These are phyloP conservation scores for Sinocyclocheilus anophthalmus DNA, from an alignment of 2,113 vertebrate genomes.

Conservation along the genomic window DNA sequence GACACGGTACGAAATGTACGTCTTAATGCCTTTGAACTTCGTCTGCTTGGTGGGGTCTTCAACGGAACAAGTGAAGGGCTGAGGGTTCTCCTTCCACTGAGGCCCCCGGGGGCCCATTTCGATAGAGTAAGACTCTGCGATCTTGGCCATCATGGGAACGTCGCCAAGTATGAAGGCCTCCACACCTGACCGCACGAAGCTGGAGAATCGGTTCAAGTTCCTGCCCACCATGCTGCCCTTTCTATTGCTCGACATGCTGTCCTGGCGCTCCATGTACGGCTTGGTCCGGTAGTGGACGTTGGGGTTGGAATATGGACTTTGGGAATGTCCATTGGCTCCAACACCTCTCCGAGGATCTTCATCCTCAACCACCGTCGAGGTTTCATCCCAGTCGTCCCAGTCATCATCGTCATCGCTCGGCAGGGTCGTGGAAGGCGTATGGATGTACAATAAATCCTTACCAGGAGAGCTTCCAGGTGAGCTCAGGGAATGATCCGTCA, in stretches of 20 bases:
- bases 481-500: slow-evolving; percentile 81
- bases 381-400: slow-evolving; percentile 92
- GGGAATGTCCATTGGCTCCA: slow-evolving; percentile 86
- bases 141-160: slow-evolving; percentile 92
- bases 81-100: slow-evolving; percentile 85
- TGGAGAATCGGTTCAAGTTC: slow-evolving; percentile 97
- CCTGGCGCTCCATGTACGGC: slow-evolving; percentile 85
- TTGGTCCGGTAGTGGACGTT: slow-evolving; percentile 80
- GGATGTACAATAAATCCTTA: slow-evolving; percentile 75
- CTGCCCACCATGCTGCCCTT: slow-evolving; percentile 93
- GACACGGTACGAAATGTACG: slow-evolving; percentile 93
- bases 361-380: slow-evolving; percentile 87
- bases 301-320: slow-evolving; percentile 74
- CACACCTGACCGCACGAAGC: slow-evolving; percentile 95
- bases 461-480: slow-evolving; percentile 75
- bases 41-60: slow-evolving; percentile 98
- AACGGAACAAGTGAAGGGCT: slow-evolving; percentile 89
- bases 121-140: slow-evolving; percentile 85
- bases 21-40: slow-evolving; percentile 99
- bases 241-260: slow-evolving; percentile 90
- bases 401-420: slow-evolving; percentile 85
- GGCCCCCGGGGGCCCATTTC: slow-evolving; percentile 90
- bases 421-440: slow-evolving; percentile 68
- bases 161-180: slow-evolving; percentile 96
- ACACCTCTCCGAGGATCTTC: slow-evolving; percentile 74